Conservation (phyloP, 1,140 invertebrate species). For the Zaprionus camerounensis region DNA sequence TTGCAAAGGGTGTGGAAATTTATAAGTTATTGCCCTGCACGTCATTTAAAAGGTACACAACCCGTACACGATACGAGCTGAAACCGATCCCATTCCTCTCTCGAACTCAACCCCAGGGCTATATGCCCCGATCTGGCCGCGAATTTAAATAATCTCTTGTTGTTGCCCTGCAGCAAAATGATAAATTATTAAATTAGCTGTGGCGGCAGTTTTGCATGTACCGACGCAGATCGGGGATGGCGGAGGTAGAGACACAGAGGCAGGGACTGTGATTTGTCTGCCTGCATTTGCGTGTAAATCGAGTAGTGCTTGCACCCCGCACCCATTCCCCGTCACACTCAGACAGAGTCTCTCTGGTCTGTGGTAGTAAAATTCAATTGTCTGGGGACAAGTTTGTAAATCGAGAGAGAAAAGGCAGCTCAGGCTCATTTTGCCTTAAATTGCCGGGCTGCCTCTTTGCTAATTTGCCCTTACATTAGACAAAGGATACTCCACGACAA, state of each 20-base stretch:
- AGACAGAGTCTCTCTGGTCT: constrained; percentile 30
- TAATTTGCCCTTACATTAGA: constrained; percentile 75
- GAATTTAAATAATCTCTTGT: constrained; percentile 83
- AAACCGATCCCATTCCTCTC: constrained; percentile 13
- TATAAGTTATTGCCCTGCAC: constrained; percentile 75
- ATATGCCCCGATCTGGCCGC: constrained; percentile 48
- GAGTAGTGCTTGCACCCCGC: constrained; percentile 22
- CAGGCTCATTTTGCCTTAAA: constrained; percentile 74
- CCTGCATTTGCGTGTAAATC: constrained; percentile 46
- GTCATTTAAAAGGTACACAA: constrained; percentile 50
- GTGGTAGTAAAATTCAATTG: constrained; percentile 77
- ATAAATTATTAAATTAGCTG: constrained; percentile 84
- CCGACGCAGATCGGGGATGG: background rate
- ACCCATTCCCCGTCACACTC: constrained; percentile 4
- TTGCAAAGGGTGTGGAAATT: constrained; percentile 65
- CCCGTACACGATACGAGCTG: constrained; percentile 18
- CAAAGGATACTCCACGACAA: constrained; percentile 38
- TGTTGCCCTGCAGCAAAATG: constrained; percentile 79
- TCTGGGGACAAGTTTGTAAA: constrained; percentile 77
- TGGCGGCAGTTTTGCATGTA: constrained; percentile 75
- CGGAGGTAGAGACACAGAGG: background rate
- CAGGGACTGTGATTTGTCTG: constrained; percentile 59
- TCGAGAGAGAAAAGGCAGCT: constrained; percentile 51
- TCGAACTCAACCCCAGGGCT: constrained; percentile 13
- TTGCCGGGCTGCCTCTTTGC: constrained; percentile 72